Base-by-base conservation (phyloP, 2,888 invertebrate species). In the Onthophagus sagittarius region DNA sequence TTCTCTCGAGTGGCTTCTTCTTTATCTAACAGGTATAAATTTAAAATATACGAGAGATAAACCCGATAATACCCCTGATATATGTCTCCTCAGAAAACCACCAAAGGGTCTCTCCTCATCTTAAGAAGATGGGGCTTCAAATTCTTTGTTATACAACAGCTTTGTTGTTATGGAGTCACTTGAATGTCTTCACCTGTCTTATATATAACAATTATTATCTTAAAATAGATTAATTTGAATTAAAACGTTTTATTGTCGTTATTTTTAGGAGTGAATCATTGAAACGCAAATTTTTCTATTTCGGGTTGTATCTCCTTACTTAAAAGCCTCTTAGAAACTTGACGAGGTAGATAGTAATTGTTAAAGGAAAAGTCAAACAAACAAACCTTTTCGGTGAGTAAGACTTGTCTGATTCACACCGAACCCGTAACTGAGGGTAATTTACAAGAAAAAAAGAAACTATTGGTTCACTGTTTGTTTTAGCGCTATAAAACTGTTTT, bases 21-120 rank as follows among this genome's bases (percentile, higher is more conserved):
- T 71, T 15, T 32, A 72, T 72, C 67, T 53, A 65, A 64, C 72
- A 72, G 72, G 72, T 72, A 72, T 23, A 72, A 65, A 65, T 33
- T 72, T 67, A 64, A 72, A 65, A 67, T 15, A 53, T 11, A 9
- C 64, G 64, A 64, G 67, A 67, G 67, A 67, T 67, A 67, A 67
- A 67, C 67, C 23, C 23, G 23, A 23, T 23, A 23, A 67, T 67
- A 67, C 67, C 67, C 67, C 23, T 67, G 67, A 67, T 67, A n/a
- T 67, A 67, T 67, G 39, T 53, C 39, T 53, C 39, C 39, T 23
- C 23, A 23, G 23, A 53, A 53, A 53, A 33, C 2, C 39, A 9
- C 39, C 39, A 23, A 23, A 23, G 3, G 39, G 39, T 4, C 39
- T 11, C 39, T 4, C 39, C 11, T 9, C 39, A 53, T 23, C 39